These are phyloP conservation scores for Sphaerophoria rueppellii DNA, from an alignment of 2,888 invertebrate species.

Conservation along the genomic window DNA sequence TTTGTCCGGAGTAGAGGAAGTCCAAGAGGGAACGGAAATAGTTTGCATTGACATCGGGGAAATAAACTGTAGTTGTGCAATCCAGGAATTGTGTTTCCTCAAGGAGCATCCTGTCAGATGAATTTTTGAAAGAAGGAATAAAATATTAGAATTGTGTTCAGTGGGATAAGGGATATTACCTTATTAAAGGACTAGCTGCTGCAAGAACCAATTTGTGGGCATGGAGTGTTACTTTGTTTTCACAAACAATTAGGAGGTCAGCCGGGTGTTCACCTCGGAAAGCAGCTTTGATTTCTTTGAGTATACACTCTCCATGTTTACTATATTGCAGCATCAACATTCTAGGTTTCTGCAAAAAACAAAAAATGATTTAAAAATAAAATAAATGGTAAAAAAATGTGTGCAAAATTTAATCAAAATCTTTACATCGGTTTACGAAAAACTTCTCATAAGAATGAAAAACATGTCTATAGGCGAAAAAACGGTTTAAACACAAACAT, in stretches of 20 bases:
- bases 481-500: too few relatives aligned
- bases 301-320: slow-evolving; percentile 96
- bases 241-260: slow-evolving; percentile 93
- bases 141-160: not conserved
- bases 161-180: slow-evolving; percentile 80
- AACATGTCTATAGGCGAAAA: too few relatives aligned
- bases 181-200: slow-evolving; percentile 92
- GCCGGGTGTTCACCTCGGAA: slow-evolving; percentile 93
- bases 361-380: not conserved
- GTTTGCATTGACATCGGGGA: slow-evolving; percentile 91
- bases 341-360: slow-evolving; percentile 80
- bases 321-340: slow-evolving; percentile 95
- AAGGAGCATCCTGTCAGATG: slow-evolving; percentile 85
- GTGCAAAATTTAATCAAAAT: not conserved
- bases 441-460: too few relatives aligned
- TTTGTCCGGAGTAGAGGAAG: slow-evolving; percentile 93
- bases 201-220: slow-evolving; percentile 94
- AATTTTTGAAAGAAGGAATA: slow-evolving; percentile 10
- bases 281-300: slow-evolving; percentile 94
- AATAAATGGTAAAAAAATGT: not conserved
- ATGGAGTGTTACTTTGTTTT: slow-evolving; percentile 90
- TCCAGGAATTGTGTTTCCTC: slow-evolving; percentile 88
- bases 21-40: slow-evolving; percentile 92
- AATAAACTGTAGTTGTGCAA: slow-evolving; percentile 90
- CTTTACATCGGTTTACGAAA: not conserved